Evolutionary conservation across 23 tunicate genomes (phyloP).

Genomic region (Oikopleura vanhoeffeni): DNA sequence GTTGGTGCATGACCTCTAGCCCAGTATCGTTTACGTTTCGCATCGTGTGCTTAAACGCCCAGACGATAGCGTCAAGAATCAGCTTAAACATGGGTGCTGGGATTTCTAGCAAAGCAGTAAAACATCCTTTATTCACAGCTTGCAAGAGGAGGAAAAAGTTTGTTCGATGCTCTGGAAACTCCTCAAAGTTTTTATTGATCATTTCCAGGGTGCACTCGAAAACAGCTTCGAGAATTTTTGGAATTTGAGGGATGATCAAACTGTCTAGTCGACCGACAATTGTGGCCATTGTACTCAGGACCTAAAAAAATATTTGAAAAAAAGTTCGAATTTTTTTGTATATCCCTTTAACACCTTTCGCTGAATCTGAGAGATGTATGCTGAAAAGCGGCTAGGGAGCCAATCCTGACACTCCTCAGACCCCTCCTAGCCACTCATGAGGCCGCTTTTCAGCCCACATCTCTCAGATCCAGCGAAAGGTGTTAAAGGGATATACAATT

Average conservation of each 20-base stretch:
- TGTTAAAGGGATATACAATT: too few species aligned
- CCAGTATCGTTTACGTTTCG: conserved; percentile 96
- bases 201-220: conserved; percentile 97
- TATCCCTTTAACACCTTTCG: too few species aligned
- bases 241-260: conserved; percentile 69
- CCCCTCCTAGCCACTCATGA: too few species aligned
- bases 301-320: too few species aligned
- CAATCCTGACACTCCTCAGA: too few species aligned
- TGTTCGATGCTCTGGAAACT: conserved; percentile 94
- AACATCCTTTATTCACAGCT: conserved; percentile 97
- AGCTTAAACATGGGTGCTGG: conserved; percentile 90
- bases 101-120: conserved; percentile 70
- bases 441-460: too few species aligned
- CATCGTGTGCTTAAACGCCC: conserved; percentile 99
- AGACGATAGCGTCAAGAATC: conserved; percentile 85
- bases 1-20: conserved; percentile 69
- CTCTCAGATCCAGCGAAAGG: too few species aligned
- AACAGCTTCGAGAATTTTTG: conserved; percentile 91
- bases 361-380: too few species aligned
- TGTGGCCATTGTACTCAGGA: background rate
- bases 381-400: too few species aligned
- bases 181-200: conserved; percentile 99
- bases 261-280: conserved; percentile 20
- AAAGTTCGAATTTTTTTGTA: too few species aligned
- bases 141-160: conserved; percentile 74